phyloP scores from a whole-genome alignment of 1,140 invertebrate genomes.

The Bombus haemorrhoidalis region DNA sequence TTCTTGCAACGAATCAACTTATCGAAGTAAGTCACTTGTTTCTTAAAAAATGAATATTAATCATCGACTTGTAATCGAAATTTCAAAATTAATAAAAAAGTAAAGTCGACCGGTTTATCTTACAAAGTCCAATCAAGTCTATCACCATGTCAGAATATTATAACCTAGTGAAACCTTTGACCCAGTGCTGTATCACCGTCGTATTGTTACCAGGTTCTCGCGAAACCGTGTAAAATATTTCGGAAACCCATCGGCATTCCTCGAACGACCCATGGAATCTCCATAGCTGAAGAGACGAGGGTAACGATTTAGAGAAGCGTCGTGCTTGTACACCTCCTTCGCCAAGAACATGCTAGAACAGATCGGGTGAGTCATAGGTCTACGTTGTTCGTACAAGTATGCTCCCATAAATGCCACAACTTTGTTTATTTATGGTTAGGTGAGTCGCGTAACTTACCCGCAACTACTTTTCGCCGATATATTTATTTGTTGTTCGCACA shows the following conservation, averaged over 20 bases:
- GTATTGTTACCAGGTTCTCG: neutral
- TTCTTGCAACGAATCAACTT: neutral
- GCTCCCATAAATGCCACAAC: constrained; percentile 74
- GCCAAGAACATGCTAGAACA: neutral
- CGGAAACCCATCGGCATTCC: constrained; percentile 27
- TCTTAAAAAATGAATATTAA: neutral
- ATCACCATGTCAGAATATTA: neutral
- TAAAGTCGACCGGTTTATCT: neutral
- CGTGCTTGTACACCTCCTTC: constrained; percentile 17
- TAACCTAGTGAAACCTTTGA: constrained; percentile 10
- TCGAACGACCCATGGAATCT: constrained; percentile 37
- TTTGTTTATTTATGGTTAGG: constrained; percentile 74
- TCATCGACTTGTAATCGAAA: neutral
- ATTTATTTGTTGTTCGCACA: constrained; percentile 76
- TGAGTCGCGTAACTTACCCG: constrained; percentile 67
- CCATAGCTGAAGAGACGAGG: neutral
- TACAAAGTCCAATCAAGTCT: neutral
- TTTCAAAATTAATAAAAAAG: neutral
- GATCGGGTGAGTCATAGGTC: constrained; percentile 52
- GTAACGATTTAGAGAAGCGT: constrained; percentile 26
- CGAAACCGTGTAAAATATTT: constrained; percentile 44
- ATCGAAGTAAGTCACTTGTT: neutral
- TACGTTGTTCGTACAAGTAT: constrained; percentile 69
- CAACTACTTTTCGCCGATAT: constrained; percentile 75
- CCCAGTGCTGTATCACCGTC: neutral